Base-by-base conservation (phyloP, 2,888 invertebrate species). In the Apoderus coryli region DNA sequence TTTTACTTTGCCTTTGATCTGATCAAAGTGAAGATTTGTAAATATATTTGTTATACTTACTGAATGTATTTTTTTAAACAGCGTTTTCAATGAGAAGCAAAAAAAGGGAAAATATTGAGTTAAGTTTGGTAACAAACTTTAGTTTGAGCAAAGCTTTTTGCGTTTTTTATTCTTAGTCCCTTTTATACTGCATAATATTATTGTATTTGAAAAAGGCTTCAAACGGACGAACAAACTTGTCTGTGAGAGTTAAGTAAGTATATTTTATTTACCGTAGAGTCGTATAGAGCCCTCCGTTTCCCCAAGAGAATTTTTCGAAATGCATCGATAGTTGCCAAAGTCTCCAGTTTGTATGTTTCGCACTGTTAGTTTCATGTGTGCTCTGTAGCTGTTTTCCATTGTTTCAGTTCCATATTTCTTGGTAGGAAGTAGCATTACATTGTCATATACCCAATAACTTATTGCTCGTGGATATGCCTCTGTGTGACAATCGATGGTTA, bases 201-300 rank as follows among this genome's bases (percentile, higher is more conserved):
- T 29, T 29, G 15, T 29, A 29, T 29, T 29, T 29, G 22, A 26
- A 19, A 32, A 16, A 36, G 34, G 36, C 26, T 37, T 23, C 33
- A 39, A 43, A 34, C 31, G 37, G 38, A 36, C 32, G 35, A 34
- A 38, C 31, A 41, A 44, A 44, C 44, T 44, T 39, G 42, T 41
- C 37, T 44, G n/a, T n/a, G n/a, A n/a, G n/a, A n/a, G n/a, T n/a
- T n/a, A 45, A 45, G 43, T 36, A 42, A 36, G 43, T 42, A 48
- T 47, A 48, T 47, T 46, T 46, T 45, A 57, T 69, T 69, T 65
- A 86, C 88, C 88, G 60, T 88, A 88, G 44, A 89, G 69, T 55
- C 86, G 69, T 57, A 90, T 88, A 45, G 86, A 85, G 46, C 88
- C 88, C 61, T 89, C 88, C 6, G 88, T 89, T 64, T 89, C 89